Conservation (phyloP, 2,888 invertebrate species). For the Digitonthophagus gazella region DNA sequence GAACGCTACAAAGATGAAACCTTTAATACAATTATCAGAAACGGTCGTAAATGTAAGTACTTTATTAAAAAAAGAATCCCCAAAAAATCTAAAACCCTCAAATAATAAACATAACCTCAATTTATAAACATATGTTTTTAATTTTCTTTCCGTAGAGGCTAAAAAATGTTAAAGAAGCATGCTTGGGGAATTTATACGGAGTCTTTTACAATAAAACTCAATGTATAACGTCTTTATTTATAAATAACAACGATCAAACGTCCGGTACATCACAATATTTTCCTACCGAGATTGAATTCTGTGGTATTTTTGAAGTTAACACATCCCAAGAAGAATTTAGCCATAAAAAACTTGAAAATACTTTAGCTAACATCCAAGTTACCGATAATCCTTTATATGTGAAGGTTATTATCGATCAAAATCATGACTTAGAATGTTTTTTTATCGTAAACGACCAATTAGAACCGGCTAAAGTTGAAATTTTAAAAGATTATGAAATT, state of each 20-base stretch:
- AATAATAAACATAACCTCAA: background rate
- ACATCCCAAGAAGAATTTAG: constrained; percentile 59
- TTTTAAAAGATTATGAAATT: constrained; percentile 62
- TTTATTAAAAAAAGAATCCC: constrained; percentile 10
- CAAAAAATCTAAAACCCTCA: constrained; percentile 14
- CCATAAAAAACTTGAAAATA: constrained; percentile 60
- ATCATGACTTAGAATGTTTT: constrained; percentile 57
- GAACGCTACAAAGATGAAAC: constrained; percentile 39
- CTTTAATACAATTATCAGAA: constrained; percentile 70
- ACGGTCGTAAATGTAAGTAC: constrained; percentile 67
- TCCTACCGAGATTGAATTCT: constrained; percentile 75
- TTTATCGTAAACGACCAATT: constrained; percentile 71
- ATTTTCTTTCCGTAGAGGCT: constrained; percentile 59
- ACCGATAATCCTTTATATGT: constrained; percentile 68
- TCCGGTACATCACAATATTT: constrained; percentile 62
- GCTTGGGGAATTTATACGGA: constrained; percentile 72
- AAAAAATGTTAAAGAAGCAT: constrained; percentile 60
- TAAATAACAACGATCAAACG: constrained; percentile 61
- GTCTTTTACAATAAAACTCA: constrained; percentile 70
- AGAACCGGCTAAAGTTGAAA: constrained; percentile 63
- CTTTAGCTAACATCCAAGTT: constrained; percentile 66
- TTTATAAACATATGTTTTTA: constrained; percentile 21
- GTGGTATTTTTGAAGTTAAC: constrained; percentile 69
- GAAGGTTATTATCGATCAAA: constrained; percentile 20
- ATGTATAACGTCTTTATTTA: constrained; percentile 66